phyloP scores from a whole-genome alignment of 2,888 invertebrate species.

The Lasioglossum zephyrum region DNA sequence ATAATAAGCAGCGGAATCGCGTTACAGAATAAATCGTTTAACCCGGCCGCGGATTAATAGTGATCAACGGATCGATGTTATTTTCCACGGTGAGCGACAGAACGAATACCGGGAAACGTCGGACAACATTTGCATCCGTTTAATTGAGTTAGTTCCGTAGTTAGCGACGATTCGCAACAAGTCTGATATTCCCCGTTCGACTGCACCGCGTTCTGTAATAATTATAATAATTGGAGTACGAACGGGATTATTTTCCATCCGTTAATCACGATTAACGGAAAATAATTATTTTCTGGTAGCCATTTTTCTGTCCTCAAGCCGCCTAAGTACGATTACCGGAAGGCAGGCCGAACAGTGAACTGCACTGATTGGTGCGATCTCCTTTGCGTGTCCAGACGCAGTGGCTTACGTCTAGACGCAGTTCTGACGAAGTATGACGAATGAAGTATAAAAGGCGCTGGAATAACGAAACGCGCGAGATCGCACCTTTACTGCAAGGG shows the following conservation, averaged over 20 bases:
- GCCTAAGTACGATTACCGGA: background rate
- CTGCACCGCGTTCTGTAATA: background rate
- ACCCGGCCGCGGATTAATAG: slow-evolving; percentile 34
- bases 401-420: no score
- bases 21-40: slow-evolving; percentile 47
- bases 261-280: background rate
- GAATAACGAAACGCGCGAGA: no score
- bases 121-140: slow-evolving; percentile 1
- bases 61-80: slow-evolving; percentile 31
- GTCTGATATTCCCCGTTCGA: background rate
- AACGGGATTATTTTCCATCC: background rate
- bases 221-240: background rate
- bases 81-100: slow-evolving; percentile 25
- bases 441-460: no score
- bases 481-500: no score
- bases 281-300: background rate
- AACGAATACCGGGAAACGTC: slow-evolving; percentile 6
- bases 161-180: background rate
- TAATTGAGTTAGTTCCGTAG: slow-evolving; percentile 10
- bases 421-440: no score
- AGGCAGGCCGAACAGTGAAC: background rate
- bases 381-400: no score
- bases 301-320: background rate
- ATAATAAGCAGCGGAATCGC: slow-evolving; percentile 39
- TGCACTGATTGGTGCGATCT: background rate